Conservation (phyloP, 2,888 invertebrate species). For the Cremastobaeus sp. region DNA sequence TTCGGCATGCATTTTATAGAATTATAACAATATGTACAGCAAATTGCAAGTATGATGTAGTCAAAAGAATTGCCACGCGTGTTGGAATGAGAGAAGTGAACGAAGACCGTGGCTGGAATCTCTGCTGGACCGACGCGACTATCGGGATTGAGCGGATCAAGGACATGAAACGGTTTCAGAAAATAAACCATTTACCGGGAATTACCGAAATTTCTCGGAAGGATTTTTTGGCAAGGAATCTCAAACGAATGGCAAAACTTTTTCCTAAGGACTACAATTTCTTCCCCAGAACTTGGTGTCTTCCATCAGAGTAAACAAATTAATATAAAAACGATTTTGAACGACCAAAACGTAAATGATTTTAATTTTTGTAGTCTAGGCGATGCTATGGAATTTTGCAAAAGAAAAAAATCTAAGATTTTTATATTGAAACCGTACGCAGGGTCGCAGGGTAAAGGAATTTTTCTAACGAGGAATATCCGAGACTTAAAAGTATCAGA, state of each 20-base stretch:
- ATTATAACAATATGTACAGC: slow-evolving; percentile 82
- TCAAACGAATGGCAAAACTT: slow-evolving; percentile 92
- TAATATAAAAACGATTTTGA: slow-evolving; percentile 1
- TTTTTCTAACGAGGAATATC: slow-evolving; percentile 89
- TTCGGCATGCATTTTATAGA: too few species aligned
- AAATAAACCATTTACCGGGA: slow-evolving; percentile 95
- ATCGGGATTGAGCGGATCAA: slow-evolving; percentile 92
- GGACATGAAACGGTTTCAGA: slow-evolving; percentile 94
- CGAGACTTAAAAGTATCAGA: slow-evolving; percentile 89
- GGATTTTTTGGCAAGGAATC: slow-evolving; percentile 91
- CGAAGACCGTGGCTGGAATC: slow-evolving; percentile 91
- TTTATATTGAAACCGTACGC: slow-evolving; percentile 95
- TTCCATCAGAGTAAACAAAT: slow-evolving; percentile 88
- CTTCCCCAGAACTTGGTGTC: slow-evolving; percentile 95
- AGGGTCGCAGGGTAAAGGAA: slow-evolving; percentile 94
- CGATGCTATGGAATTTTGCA: slow-evolving; percentile 86
- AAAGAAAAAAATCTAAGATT: slow-evolving; percentile 85
- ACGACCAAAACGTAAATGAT: slow-evolving; percentile 11
- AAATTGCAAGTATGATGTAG: slow-evolving; percentile 87
- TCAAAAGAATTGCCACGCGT: slow-evolving; percentile 84
- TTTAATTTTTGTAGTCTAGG: slow-evolving; percentile 81
- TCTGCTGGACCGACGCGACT: slow-evolving; percentile 94
- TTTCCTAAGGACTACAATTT: slow-evolving; percentile 95
- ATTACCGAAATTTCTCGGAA: slow-evolving; percentile 94
- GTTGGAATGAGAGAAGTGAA: slow-evolving; percentile 88